Conservation (phyloP, 2,888 invertebrate species). For the Andrena trimmerana region DNA sequence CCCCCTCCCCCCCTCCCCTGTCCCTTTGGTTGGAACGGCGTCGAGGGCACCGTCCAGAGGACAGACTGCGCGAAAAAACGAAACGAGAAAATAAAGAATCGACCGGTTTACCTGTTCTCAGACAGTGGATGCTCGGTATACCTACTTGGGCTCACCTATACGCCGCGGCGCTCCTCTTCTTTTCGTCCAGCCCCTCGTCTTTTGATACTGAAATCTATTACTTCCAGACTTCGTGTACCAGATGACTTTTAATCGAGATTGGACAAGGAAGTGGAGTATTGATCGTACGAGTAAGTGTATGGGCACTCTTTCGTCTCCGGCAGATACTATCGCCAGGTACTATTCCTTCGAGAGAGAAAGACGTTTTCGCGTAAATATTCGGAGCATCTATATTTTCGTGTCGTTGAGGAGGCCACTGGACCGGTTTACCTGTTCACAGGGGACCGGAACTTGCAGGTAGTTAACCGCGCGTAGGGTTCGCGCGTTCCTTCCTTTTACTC, state of each 20-base stretch:
- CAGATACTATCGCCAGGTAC: neutral
- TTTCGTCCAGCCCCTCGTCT: slow-evolving; percentile 24
- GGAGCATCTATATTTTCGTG: slow-evolving; percentile 63
- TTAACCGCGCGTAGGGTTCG: slow-evolving; percentile 65
- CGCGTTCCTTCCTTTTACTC: slow-evolving; percentile 51
- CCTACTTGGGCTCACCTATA: slow-evolving; percentile 52
- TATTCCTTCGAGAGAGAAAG: slow-evolving; percentile 8
- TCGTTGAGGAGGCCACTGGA: slow-evolving; percentile 57
- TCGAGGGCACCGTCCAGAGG: slow-evolving; percentile 57
- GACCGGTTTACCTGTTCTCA: slow-evolving; percentile 78
- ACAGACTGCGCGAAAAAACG: slow-evolving; percentile 60
- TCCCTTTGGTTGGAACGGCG: slow-evolving; percentile 24
- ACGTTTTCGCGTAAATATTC: slow-evolving; percentile 43
- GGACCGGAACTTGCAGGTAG: slow-evolving; percentile 71
- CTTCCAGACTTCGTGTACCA: neutral
- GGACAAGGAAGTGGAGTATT: neutral
- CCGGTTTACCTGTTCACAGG: slow-evolving; percentile 75
- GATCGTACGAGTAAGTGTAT: neutral
- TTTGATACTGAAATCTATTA: slow-evolving; percentile 37
- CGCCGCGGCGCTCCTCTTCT: slow-evolving; percentile 59
- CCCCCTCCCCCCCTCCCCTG: neutral
- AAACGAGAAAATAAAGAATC: slow-evolving; percentile 72
- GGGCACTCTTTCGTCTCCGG: no score
- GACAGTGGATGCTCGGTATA: slow-evolving; percentile 71
- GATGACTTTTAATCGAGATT: neutral